phyloP scores from a whole-genome alignment of 2,113 vertebrate genomes.

The Jacana jacana region DNA sequence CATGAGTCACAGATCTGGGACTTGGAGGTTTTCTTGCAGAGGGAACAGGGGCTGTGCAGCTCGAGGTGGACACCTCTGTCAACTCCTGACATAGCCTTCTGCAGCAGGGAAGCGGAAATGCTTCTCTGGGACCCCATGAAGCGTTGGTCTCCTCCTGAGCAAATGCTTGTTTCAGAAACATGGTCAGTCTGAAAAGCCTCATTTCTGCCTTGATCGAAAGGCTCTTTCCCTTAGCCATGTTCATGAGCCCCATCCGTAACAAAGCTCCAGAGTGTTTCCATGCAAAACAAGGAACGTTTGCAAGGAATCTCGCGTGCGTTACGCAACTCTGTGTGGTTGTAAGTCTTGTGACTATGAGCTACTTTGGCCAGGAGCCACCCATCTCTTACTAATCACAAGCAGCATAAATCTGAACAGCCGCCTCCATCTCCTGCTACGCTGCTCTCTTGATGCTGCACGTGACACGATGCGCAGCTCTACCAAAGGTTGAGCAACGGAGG shows the following conservation, averaged over 20 bases:
- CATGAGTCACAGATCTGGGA: fast-evolving
- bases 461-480: not conserved
- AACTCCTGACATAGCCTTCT: not conserved
- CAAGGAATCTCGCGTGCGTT: conserved; percentile 24
- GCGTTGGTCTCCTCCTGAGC: not conserved
- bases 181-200: not conserved
- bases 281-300: conserved; percentile 3
- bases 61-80: not conserved
- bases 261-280: not conserved
- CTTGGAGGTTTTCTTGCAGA: not conserved
- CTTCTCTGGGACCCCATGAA: not conserved
- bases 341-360: conserved; percentile 70
- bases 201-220: not conserved
- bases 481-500: conserved; percentile 6
- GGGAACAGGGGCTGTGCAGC: not conserved
- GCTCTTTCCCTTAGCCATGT: not conserved
- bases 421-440: not conserved
- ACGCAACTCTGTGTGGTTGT: conserved; percentile 41
- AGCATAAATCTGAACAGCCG: conserved; percentile 34
- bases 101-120: not conserved
- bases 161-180: not conserved
- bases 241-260: not conserved
- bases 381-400: conserved; percentile 34
- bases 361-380: conserved; percentile 52
- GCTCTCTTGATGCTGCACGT: conserved; percentile 10